Evolutionary conservation across 1,140 invertebrate genomes (phyloP), one percentile per base, ranked within the genome.

Genomic region (Coenobita brevimanus): DNA sequence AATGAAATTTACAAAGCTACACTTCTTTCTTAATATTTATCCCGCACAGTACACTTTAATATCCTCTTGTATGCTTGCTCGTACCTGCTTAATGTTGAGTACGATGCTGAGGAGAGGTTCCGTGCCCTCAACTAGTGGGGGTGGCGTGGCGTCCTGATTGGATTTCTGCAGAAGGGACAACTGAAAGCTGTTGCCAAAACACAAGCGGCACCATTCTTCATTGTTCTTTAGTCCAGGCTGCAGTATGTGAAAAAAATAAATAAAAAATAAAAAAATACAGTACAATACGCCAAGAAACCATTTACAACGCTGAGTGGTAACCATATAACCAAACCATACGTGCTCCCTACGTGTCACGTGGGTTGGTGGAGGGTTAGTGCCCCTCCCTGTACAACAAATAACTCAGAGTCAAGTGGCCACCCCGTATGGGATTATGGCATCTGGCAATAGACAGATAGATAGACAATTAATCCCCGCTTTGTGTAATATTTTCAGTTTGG

Each of bases 41-140:
- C 33, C 30, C 10, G 71, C 71, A 38, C 13, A 41, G 13, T 36
- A n/a, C n/a, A n/a, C n/a, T n/a, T n/a, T n/a, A n/a, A n/a, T n/a
- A n/a, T n/a, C n/a, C n/a, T n/a, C n/a, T n/a, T 10, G 33, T 17
- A 38, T 17, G 13, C 27, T 54, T 41, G 38, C 50, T n/a, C 89
- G 27, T 43, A 91, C 93, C 92, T 93, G 94, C 89, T 93, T 94
- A 89, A 95, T 92, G 27, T 92, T 92, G 13, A 93, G 91, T 24
- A 94, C 89, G 21, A 93, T 92, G 43, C 92, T 92, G 0, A 94
- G 91, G 13, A 93, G 92, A 10, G 94, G 94, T 38, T 91, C 90
- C 8, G 86, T 78, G 27, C 89, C 89, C 30, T 89, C 88, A 88
- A 57, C 92, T 88, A 41, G 90, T 80, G 76, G 73, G 13, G 62